Evolutionary conservation across 92 coral and sea anemone species (phyloP).

Genomic region (Galaxea fascicularis): DNA sequence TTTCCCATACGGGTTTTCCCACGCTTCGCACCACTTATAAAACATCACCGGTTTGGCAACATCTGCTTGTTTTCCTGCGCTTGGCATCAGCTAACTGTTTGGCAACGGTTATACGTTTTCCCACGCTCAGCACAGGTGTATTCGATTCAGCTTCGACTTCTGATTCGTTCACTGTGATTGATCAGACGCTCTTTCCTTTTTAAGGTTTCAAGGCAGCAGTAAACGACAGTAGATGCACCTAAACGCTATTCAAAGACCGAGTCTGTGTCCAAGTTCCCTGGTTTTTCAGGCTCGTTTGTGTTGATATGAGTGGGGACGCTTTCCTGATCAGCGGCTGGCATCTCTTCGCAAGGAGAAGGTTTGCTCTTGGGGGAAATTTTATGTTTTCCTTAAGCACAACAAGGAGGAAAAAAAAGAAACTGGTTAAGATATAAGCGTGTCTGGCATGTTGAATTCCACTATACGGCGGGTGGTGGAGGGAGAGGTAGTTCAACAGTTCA

Average conservation of each 20-base stretch:
- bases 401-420: neutral
- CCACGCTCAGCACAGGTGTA: neutral
- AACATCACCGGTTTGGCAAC: neutral
- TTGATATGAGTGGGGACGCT: neutral
- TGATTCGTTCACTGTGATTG: neutral
- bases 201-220: neutral
- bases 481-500: too few species aligned
- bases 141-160: neutral
- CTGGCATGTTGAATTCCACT: neutral
- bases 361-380: slow-evolving; percentile 1
- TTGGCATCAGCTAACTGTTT: neutral
- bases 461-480: too few species aligned
- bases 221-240: too few species aligned
- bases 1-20: neutral
- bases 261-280: slow-evolving; percentile 21
- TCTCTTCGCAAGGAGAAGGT: slow-evolving; percentile 1
- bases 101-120: neutral
- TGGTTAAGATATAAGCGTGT: neutral
- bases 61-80: neutral
- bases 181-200: neutral
- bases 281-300: slow-evolving; percentile 18
- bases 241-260: slow-evolving; percentile 28
- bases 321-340: slow-evolving; percentile 7
- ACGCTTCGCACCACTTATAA: neutral
- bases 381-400: slow-evolving; percentile 20